Conservation (phyloP, 2,113 vertebrate genomes). For the Epinephelus moara region DNA sequence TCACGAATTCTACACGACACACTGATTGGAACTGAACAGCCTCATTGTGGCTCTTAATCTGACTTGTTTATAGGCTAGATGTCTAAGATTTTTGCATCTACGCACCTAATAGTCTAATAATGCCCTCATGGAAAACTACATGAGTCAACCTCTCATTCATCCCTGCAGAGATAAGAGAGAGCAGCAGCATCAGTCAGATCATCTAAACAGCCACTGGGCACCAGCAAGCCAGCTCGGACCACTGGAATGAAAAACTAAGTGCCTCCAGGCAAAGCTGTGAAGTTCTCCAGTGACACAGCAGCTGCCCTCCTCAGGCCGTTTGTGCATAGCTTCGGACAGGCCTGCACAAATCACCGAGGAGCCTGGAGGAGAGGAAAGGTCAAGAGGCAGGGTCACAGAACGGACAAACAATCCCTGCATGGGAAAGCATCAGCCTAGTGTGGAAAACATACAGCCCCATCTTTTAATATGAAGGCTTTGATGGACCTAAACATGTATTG, state of each 20-base stretch:
- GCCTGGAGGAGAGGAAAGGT: slow-evolving; percentile 58
- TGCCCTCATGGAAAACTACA: neutral
- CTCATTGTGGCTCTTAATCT: neutral
- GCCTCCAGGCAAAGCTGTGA: slow-evolving; percentile 43
- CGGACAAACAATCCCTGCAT: slow-evolving; percentile 47
- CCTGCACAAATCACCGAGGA: slow-evolving; percentile 58
- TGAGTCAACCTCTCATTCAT: neutral
- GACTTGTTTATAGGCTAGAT: neutral
- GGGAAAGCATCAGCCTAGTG: slow-evolving; percentile 59
- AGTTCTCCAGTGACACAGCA: slow-evolving; percentile 58
- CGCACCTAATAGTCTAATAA: neutral
- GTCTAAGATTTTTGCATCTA: neutral
- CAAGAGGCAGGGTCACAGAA: slow-evolving; percentile 53
- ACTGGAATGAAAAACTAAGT: slow-evolving; percentile 2
- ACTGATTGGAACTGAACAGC: neutral
- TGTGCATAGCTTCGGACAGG: slow-evolving; percentile 46
- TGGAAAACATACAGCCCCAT: neutral
- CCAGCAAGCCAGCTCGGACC: slow-evolving; percentile 10
- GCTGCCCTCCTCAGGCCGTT: slow-evolving; percentile 53
- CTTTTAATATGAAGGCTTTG: neutral
- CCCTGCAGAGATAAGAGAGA: neutral
- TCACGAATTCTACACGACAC: neutral
- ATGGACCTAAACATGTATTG: too few species aligned
- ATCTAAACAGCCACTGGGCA: slow-evolving; percentile 15
- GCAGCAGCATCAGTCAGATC: slow-evolving; percentile 7